Evolutionary conservation across 2,113 vertebrate species (phyloP), one percentile per base, ranked within the genome.

Genomic region (Spheniscus mendiculus): DNA sequence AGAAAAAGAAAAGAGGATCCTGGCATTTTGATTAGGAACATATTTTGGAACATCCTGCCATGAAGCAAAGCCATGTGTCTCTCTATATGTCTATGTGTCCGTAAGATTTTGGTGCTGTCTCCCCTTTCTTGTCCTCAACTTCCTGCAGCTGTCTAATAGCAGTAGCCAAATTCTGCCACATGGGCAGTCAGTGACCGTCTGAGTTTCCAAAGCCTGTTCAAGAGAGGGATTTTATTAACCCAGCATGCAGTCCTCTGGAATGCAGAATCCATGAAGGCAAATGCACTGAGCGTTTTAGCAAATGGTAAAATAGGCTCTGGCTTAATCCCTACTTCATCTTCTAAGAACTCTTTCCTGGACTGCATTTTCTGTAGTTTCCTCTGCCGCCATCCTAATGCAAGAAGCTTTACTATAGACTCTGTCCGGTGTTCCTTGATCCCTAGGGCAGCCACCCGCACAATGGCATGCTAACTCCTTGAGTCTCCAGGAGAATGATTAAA

Each of bases 201-300:
- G 85, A 93, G 83, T 98, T 98, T 97, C 96, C 97, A 93, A 97
- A 98, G 91, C 88, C 93, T 97, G 92, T 82, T 96, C 83, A 91
- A 86, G 93, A 84, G 92, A 88, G 80, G 80, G 94, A 73, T 96
- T 98, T 98, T 97, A 98, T 98, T 97, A 98, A 96, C 96, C 91
- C 97, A 98, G 96, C 97, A 95, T 98, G 98, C 93, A 96, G 97
- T 90, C 97, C 93, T 91, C 59, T 96, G 97, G 97, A 98, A 98
- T 98, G 98, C 84, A 91, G 92, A 95, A 91, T 74, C 89, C 80
- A 55, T 9, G 72, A 88, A 95, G 95, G 91, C 90, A 83, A 96
- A 96, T 65, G 82, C 55, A 76, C 62, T 93, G 89, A 93, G 73
- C 26, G 9, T 90, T 97, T 95, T 77, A 96, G 90, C 93, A 97